A percentile compares a stretch with the other conserved stretches of the same genome.
These are phyloP conservation scores for Pseudomyrmex concolor DNA, from an alignment of 1,140 invertebrate genomes.

Conservation along the genomic window DNA sequence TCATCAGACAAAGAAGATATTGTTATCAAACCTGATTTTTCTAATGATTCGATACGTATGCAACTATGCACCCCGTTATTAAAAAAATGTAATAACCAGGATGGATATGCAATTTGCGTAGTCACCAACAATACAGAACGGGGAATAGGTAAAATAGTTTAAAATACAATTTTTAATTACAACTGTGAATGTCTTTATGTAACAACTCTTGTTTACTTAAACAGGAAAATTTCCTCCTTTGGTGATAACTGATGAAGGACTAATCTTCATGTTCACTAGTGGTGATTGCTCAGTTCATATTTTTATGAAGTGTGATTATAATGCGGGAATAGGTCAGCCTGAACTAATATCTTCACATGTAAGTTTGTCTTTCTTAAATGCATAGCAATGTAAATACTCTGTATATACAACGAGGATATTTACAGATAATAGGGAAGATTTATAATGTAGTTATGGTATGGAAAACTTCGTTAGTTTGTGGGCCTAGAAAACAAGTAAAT, in stretches of 20 bases:
- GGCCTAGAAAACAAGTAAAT: conserved; percentile 56
- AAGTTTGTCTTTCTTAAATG: conserved; percentile 31
- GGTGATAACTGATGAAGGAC: conserved; percentile 62
- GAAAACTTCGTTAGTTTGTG: conserved; percentile 72
- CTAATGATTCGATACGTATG: conserved; percentile 68
- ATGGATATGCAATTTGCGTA: conserved; percentile 76
- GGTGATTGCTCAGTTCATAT: conserved; percentile 75
- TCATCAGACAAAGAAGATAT: conserved; percentile 58
- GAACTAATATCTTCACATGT: conserved; percentile 69
- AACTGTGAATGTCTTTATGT: neutral
- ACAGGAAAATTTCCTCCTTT: conserved; percentile 75
- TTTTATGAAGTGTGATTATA: conserved; percentile 78
- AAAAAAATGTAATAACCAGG: conserved; percentile 72
- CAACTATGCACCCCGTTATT: conserved; percentile 76
- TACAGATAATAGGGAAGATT: conserved; percentile 70
- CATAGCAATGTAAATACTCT: neutral
- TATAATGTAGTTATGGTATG: conserved; percentile 74
- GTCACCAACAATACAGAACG: conserved; percentile 69
- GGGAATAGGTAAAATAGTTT: conserved; percentile 74
- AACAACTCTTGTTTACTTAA: conserved; percentile 19
- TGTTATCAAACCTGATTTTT: conserved; percentile 49
- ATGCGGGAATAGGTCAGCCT: conserved; percentile 64
- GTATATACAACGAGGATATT: conserved; percentile 45
- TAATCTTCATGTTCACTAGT: conserved; percentile 76
- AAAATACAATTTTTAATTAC: conserved; percentile 21